Conservation (phyloP, 2,888 invertebrate species). For the Oasisia sp. region DNA sequence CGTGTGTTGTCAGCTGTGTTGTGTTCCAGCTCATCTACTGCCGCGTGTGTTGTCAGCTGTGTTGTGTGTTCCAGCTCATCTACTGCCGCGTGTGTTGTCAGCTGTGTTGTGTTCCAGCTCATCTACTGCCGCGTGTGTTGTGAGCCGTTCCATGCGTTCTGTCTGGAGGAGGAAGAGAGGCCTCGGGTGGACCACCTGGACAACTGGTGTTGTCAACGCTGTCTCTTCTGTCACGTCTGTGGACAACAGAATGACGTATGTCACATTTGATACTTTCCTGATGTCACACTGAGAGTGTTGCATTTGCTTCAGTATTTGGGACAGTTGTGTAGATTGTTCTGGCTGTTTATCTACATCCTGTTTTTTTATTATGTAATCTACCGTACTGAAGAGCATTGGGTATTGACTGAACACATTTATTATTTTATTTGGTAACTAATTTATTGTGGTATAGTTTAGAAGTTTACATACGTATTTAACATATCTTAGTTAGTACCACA, state of each 20-base stretch:
- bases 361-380: neutral
- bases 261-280: constrained; percentile 17
- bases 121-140: constrained; percentile 91
- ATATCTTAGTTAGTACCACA: too few relatives aligned
- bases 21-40: too few relatives aligned
- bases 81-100: neutral
- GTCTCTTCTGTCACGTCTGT: constrained; percentile 84
- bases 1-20: too few relatives aligned
- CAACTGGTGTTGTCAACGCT: constrained; percentile 84
- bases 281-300: neutral
- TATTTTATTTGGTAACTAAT: neutral
- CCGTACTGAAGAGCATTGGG: neutral
- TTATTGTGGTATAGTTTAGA: neutral
- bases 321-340: neutral
- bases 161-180: constrained; percentile 77
- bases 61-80: too few relatives aligned
- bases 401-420: neutral
- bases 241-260: constrained; percentile 67
- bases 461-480: too few relatives aligned
- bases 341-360: neutral
- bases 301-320: neutral
- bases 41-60: too few relatives aligned
- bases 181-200: constrained; percentile 58
- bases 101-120: constrained; percentile 71
- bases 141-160: constrained; percentile 94